These are phyloP conservation scores for Linepithema humile DNA, from an alignment of 1,140 invertebrate species.

Conservation along the genomic window DNA sequence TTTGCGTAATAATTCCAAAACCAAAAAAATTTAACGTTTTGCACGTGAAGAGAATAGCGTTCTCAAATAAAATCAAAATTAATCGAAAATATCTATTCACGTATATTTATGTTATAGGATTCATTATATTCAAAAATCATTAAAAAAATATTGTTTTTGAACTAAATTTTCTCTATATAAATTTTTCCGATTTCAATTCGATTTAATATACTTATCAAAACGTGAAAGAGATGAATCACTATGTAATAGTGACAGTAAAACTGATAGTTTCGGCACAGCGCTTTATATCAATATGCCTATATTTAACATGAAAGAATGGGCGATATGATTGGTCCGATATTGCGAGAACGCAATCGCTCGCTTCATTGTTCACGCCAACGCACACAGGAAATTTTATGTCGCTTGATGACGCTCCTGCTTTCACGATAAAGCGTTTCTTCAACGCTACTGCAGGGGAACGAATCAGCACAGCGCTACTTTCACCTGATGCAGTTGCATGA, in stretches of 20 bases:
- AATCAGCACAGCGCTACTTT: conserved; percentile 32
- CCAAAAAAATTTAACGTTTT: too few species aligned
- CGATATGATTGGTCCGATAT: background rate
- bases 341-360: conserved; percentile 13
- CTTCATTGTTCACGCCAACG: background rate
- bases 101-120: background rate
- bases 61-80: too few species aligned
- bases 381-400: background rate
- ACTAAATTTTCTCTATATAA: background rate
- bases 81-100: background rate
- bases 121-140: background rate
- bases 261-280: background rate
- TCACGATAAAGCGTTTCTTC: conserved; percentile 13
- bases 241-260: too few species aligned
- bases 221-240: background rate
- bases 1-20: background rate
- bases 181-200: background rate
- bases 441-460: conserved; percentile 13
- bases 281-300: background rate
- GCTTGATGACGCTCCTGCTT: conserved; percentile 32
- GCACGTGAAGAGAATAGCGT: too few species aligned
- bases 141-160: background rate
- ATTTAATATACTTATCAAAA: too few species aligned
- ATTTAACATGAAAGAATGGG: background rate
- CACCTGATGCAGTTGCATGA: background rate